These are phyloP conservation scores for Drosophila crucigera DNA, from an alignment of 2,888 invertebrate species.

Conservation along the genomic window DNA sequence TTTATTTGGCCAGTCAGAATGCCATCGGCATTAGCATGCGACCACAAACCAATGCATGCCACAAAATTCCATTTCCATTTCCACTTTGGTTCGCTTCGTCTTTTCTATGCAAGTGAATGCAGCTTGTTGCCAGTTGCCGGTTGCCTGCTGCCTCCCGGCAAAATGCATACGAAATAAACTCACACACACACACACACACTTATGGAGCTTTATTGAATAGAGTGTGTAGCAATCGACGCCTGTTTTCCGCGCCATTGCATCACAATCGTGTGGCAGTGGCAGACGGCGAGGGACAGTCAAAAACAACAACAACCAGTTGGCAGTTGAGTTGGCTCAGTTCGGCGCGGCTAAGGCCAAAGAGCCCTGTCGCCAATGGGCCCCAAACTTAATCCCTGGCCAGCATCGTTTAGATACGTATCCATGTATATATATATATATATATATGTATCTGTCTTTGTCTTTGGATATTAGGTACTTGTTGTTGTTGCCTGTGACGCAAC, in stretches of 20 bases:
- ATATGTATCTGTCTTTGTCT: neutral
- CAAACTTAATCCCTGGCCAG: constrained; percentile 30
- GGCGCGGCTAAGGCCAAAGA: constrained; percentile 38
- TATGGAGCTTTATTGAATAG: constrained; percentile 20
- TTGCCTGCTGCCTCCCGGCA: constrained; percentile 23
- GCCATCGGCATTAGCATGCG: constrained; percentile 34
- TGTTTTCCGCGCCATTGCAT: constrained; percentile 64
- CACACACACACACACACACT: neutral
- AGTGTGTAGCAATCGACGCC: constrained; percentile 58
- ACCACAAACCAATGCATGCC: constrained; percentile 25
- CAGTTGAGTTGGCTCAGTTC: neutral
- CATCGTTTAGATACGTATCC: constrained; percentile 13
- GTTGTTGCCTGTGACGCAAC: constrained; percentile 10
- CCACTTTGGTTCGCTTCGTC: constrained; percentile 18
- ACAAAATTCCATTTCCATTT: constrained; percentile 16
- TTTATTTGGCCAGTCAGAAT: constrained; percentile 37
- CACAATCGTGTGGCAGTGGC: constrained; percentile 45
- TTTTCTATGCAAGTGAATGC: constrained; percentile 48
- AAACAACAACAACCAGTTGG: constrained; percentile 21
- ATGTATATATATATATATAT: neutral
- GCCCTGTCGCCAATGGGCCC: constrained; percentile 47
- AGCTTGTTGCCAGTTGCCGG: constrained; percentile 17
- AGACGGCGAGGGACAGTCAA: constrained; percentile 26
- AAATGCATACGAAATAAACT: constrained; percentile 49
- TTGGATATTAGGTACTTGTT: neutral